Base-by-base conservation (phyloP, 1,140 invertebrate species). In the Micrasema longulum region DNA sequence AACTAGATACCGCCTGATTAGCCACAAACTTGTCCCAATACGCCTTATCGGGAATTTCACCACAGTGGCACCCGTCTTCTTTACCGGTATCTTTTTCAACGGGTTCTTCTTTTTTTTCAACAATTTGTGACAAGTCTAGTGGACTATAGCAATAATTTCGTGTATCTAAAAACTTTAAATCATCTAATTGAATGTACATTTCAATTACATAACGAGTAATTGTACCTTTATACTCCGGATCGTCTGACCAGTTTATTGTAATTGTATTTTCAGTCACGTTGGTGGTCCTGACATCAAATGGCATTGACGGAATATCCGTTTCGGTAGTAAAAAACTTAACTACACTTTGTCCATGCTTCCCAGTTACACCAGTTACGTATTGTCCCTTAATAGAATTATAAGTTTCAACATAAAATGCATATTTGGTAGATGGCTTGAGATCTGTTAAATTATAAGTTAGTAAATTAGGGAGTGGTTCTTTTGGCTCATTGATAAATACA, bases 341-440 rank as follows among this genome's bases (percentile, higher is more conserved):
- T 1, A 83, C 76, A 71, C 88, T 90, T 50, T 83, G 80, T 1
- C 79, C 79, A 0, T 81, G 78, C 81, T 84, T 62, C 84, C 11
- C 62, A 68, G 48, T 75, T 72, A 14, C 2, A 18, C 38, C 43
- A n/a, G 10, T 62, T 4, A 45, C 22, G 20, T 64, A 43, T 7
- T 26, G 41, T 76, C 68, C 45, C 75, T 76, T 47, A 48, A 74
- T 0, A 74, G 71, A 20, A 71, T 77, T 52, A 80, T 72, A 86
- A 0, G 89, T 89, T 75, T 90, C 87, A 6, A 93, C 87, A 78
- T 91, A 93, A 12, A 87, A 85, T n/a, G 87, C 89, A 79, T 93
- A 93, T 65, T 80, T 84, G 0, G 90, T 91, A 77, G 82, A 91
- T 3, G 90, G 86, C 69, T 89, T 86, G 9, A 93, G 78, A 26